Base-by-base conservation (phyloP, 37 sponge, comb jelly and placozoan genomes). In the Cladorhizidae sp. region DNA sequence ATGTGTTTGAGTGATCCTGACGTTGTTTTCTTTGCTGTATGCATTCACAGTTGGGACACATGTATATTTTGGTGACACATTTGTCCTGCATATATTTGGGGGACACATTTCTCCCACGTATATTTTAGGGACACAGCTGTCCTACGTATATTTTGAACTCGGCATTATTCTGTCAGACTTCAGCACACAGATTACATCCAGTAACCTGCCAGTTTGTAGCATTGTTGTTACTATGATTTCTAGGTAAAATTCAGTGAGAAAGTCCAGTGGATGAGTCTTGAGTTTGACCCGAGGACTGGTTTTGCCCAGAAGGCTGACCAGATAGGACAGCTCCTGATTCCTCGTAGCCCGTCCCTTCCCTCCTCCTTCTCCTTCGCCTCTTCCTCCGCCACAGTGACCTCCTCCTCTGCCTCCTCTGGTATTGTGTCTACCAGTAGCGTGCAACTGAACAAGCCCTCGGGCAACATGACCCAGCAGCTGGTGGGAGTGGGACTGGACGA, bases 211-310 rank as follows among this genome's bases (percentile, higher is more conserved):
- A n/a, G n/a, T n/a, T n/a, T n/a, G n/a, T n/a, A 12, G 49, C 9
- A 12, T 45, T 45, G 49, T 12, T 45, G 49, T 45, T 45, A 9
- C 49, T 45, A 9, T 45, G 49, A 28, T 61, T 29, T 28, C 17
- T 54, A 95, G 95, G 88, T 93, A 40, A 86, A 88, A 42, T 87
- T 97, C 64, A 40, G 90, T 12, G 85, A 86, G 36, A 67, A 68
- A 58, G 97, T 97, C 31, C 86, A 88, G 57, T 97, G 97, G 97
- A 93, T 97, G 94, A 91, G 74, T 8, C 71, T 91, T 20, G 97
- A 97, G 85, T 85, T 97, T 81, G 92, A 91, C 52, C 86, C 91
- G 12, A 73, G 85, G 62, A 78, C 83, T 69, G 91, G 91, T 15
- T 92, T 92, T 84, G 91, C 93, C 40, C 96, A 93, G 71, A 62